Evolutionary conservation across 2,888 invertebrate species (phyloP).

Genomic region (Oeneis ivallda): DNA sequence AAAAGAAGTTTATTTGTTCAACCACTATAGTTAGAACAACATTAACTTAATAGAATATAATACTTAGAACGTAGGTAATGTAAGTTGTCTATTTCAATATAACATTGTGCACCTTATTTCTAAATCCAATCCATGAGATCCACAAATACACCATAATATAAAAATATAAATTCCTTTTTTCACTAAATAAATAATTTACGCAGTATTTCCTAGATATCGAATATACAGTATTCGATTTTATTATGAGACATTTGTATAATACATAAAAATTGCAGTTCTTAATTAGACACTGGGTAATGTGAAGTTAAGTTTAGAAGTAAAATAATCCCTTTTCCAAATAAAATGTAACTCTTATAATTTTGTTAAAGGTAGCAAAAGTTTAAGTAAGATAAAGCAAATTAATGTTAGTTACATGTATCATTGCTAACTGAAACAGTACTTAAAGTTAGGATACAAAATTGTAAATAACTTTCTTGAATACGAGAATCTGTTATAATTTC

Average conservation of each 20-base stretch:
- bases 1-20: too few species aligned
- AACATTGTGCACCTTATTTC: too few species aligned
- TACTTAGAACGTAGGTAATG: too few species aligned
- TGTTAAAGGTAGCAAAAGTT: background rate
- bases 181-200: slow-evolving; percentile 38
- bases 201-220: slow-evolving; percentile 31
- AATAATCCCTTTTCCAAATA: background rate
- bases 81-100: too few species aligned
- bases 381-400: background rate
- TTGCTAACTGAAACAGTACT: background rate
- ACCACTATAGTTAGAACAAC: too few species aligned
- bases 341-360: background rate
- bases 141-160: too few species aligned
- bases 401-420: too few species aligned
- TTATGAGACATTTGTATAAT: slow-evolving; percentile 47
- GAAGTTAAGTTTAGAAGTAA: background rate
- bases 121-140: too few species aligned
- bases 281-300: background rate
- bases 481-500: background rate
- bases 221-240: slow-evolving; percentile 47
- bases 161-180: slow-evolving; percentile 37
- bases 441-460: background rate
- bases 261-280: background rate
- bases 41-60: too few species aligned
- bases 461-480: slow-evolving; percentile 2